A percentile compares a stretch with the other conserved stretches of the same genome.
Evolutionary conservation across 2,113 vertebrate genomes (phyloP).

Genomic region (Pangasianodon hypophthalmus): DNA sequence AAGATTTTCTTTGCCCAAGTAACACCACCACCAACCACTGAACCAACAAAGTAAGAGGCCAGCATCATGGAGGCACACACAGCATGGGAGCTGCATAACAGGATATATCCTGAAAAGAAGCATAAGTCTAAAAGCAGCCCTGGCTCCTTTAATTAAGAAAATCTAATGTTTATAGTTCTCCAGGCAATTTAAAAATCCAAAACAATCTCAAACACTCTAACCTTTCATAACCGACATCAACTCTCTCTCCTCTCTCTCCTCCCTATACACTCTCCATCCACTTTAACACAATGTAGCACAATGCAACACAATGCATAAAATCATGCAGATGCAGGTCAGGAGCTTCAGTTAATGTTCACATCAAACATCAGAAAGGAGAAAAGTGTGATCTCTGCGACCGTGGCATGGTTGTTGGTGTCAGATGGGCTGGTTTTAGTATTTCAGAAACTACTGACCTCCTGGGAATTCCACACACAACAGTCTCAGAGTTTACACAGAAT

Average conservation of each 20-base stretch:
- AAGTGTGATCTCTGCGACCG: too few species aligned
- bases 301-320: too few species aligned
- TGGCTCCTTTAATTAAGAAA: constrained; percentile 21
- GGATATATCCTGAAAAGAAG: neutral
- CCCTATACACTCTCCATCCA: too few species aligned
- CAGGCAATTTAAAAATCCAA: neutral
- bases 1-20: constrained; percentile 52
- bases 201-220: neutral
- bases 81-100: neutral
- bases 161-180: constrained; percentile 4
- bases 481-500: too few species aligned
- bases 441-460: too few species aligned
- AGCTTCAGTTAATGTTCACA: too few species aligned
- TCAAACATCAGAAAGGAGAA: too few species aligned
- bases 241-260: neutral
- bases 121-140: neutral
- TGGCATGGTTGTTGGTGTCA: too few species aligned
- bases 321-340: too few species aligned
- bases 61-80: constrained; percentile 31
- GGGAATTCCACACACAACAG: too few species aligned
- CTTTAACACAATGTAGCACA: too few species aligned
- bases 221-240: neutral
- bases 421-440: too few species aligned
- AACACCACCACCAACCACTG: constrained; percentile 51
- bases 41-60: constrained; percentile 20